Evolutionary conservation across 2,888 invertebrate genomes (phyloP).

Genomic region (Cryptocephalus moraei): DNA sequence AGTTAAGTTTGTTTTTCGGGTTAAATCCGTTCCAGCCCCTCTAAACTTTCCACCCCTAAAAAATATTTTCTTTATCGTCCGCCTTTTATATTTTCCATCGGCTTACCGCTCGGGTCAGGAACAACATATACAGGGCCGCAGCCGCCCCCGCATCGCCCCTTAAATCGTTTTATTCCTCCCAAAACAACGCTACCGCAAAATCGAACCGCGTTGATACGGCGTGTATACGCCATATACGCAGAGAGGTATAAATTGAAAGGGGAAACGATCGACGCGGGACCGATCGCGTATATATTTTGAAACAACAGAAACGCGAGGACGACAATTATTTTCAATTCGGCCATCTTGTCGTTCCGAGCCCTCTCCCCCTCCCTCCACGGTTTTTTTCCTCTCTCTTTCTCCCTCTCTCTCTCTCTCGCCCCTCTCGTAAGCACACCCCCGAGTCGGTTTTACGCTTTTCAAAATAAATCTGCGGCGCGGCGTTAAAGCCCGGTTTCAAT

Average conservation of each 20-base stretch:
- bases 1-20: too few species aligned
- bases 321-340: not conserved
- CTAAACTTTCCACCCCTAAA: not conserved
- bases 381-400: not conserved
- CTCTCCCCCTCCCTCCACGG: too few species aligned
- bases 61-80: not conserved
- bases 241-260: too few species aligned
- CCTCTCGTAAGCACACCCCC: not conserved
- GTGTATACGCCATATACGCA: not conserved
- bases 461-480: not conserved
- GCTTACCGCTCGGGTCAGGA: not conserved
- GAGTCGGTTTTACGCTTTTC: not conserved
- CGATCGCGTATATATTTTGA: not conserved
- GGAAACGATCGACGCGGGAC: not conserved
- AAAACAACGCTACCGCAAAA: not conserved
- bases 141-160: not conserved
- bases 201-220: not conserved
- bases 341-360: not conserved
- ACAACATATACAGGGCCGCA: too few species aligned
- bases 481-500: not conserved
- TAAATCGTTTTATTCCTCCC: not conserved
- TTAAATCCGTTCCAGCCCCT: too few species aligned
- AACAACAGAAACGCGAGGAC: not conserved
- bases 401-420: not conserved
- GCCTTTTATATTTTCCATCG: not conserved